Base-by-base conservation (phyloP, 1,140 invertebrate species). In the Ephestia elutella region DNA sequence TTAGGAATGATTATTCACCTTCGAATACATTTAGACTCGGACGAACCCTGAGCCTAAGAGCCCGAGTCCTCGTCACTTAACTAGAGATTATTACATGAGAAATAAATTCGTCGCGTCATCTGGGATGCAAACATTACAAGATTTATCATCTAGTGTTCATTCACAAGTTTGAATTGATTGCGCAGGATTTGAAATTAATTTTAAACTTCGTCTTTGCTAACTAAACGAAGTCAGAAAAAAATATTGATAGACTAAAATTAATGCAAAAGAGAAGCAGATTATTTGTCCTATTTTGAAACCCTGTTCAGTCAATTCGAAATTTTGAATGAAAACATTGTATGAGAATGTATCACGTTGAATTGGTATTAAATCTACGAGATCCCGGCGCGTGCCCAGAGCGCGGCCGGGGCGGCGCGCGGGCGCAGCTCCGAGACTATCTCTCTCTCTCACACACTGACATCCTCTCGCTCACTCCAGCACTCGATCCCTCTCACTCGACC, bases 401-500 rank as follows among this genome's bases (percentile, higher is more conserved):
- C 53, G 44, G 54, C 38, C 20, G 54, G 38, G 20, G 58, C 44
- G 54, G 59, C 54, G 28, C 18, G 50, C 50, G 50, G 49, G 19
- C 59, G 15, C 54, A 17, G 38, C 38, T 44, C 30, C 30, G 1
- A n/a, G 3, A 5, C 25, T 28, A 28, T 28, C 3, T 32, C 30
- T 32, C 30, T 32, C 30, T 32, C 4, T 32, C 30, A 5, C 30
- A 32, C 30, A 5, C 30, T 4, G 3, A 32, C 11, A 10, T 11
- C 9, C 8, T 20, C 56, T 15, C 51, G 10, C 57, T 18, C 49
- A 50, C 55, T 57, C 56, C 54, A 53, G 38, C 62, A 54, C 28
- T 35, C 59, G 25, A 56, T 57, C 63, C 21, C 70, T 48, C 62
- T 60, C 64, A 63, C 73, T 65, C 65, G 51, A 60, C 64, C 65